phyloP scores from a whole-genome alignment of 2,113 vertebrate species.

The Harpagus bidentatus region DNA sequence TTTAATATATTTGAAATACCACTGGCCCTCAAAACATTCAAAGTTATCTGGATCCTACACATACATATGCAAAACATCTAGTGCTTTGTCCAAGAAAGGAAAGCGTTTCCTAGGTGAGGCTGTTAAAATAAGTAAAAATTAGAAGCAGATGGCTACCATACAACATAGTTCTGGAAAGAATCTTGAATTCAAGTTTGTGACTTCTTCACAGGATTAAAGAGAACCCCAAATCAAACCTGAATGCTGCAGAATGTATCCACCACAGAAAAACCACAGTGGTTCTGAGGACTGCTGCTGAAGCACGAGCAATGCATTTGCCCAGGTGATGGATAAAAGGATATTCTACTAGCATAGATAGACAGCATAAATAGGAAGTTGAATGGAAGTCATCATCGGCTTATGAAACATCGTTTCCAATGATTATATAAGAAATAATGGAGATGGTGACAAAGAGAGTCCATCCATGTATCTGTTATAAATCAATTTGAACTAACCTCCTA shows the following conservation, averaged over 20 bases:
- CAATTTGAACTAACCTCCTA: neutral
- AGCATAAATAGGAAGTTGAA: neutral
- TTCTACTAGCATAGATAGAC: neutral
- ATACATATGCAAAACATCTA: neutral
- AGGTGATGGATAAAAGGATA: neutral
- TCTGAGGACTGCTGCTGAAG: neutral
- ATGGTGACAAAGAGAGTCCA: neutral
- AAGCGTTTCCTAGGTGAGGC: neutral
- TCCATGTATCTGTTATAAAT: neutral
- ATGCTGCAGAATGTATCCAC: neutral
- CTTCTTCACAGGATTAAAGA: neutral
- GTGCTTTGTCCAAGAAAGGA: neutral
- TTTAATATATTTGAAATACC: neutral
- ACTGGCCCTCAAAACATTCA: neutral
- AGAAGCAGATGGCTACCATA: neutral
- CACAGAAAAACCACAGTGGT: neutral
- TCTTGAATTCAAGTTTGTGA: neutral
- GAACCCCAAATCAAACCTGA: neutral
- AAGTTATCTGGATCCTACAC: neutral
- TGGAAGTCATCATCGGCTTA: neutral
- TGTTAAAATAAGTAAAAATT: neutral
- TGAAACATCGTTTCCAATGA: neutral
- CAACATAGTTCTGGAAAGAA: neutral
- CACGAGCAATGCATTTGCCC: neutral
- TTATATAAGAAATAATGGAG: neutral